Conservation (phyloP, 2,113 vertebrate genomes). For the Varanus komodoensis region DNA sequence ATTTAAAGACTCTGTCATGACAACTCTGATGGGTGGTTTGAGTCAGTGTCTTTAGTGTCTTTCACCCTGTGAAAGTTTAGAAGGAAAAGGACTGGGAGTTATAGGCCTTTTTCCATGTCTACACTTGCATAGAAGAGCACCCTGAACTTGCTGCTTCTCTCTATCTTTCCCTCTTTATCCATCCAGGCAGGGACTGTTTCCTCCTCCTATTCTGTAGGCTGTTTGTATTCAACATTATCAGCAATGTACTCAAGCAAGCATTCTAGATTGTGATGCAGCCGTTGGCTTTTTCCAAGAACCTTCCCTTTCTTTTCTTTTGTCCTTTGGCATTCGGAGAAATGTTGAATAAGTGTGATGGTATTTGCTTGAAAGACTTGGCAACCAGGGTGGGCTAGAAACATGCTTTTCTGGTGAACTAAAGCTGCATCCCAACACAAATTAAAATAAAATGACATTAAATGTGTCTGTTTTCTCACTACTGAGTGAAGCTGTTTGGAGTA, state of each 20-base stretch:
- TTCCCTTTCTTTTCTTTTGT: background rate
- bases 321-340: constrained; percentile 2
- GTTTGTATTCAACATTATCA: background rate
- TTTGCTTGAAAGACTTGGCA: background rate
- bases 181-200: background rate
- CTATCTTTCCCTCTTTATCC: background rate
- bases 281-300: background rate
- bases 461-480: too few species aligned
- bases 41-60: background rate
- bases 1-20: background rate
- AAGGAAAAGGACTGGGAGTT: too few species aligned
- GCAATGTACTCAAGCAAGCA: background rate
- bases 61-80: too few species aligned
- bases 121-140: too few species aligned
- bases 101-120: too few species aligned
- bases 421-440: background rate
- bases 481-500: too few species aligned
- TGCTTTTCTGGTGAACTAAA: background rate
- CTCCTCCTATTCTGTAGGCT: background rate
- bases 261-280: constrained; percentile 4
- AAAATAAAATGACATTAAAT: too few species aligned
- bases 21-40: background rate
- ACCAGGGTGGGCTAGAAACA: background rate
- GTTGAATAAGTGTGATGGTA: background rate
- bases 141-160: background rate